Conservation (phyloP, 2,113 vertebrate genomes). For the Ramphastos sulfuratus region DNA sequence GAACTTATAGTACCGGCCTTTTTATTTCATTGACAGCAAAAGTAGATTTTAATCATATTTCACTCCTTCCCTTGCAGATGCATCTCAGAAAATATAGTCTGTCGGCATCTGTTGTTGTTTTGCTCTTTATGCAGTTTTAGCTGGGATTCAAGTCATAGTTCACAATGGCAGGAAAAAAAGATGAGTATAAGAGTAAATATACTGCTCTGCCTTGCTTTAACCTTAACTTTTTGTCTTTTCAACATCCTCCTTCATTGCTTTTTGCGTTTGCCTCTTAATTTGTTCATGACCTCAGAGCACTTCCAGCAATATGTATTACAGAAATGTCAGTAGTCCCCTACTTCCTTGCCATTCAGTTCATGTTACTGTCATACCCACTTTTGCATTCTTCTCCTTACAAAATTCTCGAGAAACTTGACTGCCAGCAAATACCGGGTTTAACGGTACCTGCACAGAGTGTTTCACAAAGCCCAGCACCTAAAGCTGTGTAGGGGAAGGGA, state of each 20-base stretch:
- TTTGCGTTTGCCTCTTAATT: neutral
- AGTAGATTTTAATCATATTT: neutral
- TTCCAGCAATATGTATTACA: neutral
- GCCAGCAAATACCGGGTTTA: neutral
- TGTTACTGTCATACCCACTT: neutral
- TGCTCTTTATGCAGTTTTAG: neutral
- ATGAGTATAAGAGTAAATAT: neutral
- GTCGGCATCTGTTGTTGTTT: neutral
- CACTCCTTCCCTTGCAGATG: neutral
- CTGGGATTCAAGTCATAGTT: neutral
- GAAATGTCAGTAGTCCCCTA: neutral
- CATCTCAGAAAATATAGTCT: neutral
- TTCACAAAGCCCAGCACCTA: neutral
- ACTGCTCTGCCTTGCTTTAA: neutral
- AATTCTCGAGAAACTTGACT: neutral
- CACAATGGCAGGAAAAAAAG: neutral
- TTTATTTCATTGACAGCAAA: neutral
- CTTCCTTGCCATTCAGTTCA: neutral
- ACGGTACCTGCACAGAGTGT: neutral
- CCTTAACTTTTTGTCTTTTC: neutral
- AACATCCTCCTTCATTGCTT: neutral
- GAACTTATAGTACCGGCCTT: neutral
- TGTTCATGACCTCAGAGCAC: neutral
- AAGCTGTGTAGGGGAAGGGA: too few species aligned
- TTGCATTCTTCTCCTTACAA: neutral